Evolutionary conservation across 2,113 vertebrate species (phyloP).

Genomic region (Myxocyprinus asiaticus): DNA sequence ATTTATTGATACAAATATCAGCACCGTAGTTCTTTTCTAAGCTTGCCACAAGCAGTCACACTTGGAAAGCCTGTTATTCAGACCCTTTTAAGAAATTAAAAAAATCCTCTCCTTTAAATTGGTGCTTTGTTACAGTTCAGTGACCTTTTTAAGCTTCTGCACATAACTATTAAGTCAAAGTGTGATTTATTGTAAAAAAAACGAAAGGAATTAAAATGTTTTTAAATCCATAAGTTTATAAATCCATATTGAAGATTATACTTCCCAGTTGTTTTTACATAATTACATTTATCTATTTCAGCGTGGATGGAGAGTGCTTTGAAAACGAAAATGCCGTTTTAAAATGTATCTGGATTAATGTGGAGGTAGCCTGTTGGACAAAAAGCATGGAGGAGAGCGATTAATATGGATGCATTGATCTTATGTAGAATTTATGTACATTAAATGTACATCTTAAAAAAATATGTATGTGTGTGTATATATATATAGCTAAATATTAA

Average conservation of each 20-base stretch:
- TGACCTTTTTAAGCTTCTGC: conserved; percentile 2
- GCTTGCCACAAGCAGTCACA: conserved; percentile 50
- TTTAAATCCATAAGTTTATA: background rate
- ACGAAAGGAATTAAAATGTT: background rate
- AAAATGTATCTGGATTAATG: too few relatives aligned
- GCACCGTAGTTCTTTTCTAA: conserved; percentile 51
- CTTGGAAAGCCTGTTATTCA: conserved; percentile 38
- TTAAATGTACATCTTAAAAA: too few relatives aligned
- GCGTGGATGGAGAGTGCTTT: background rate
- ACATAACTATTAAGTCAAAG: background rate
- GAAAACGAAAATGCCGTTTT: too few relatives aligned
- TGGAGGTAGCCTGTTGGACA: too few relatives aligned
- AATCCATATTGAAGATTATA: background rate
- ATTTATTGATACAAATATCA: conserved; percentile 62
- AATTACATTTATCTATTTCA: background rate
- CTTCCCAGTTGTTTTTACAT: background rate
- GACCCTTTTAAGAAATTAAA: conserved; percentile 30
- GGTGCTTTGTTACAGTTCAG: background rate
- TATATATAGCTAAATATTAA: too few relatives aligned
- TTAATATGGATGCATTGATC: background rate
- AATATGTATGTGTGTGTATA: too few relatives aligned
- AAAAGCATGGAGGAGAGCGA: too few relatives aligned
- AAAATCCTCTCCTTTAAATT: conserved; percentile 2
- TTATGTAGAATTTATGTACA: background rate
- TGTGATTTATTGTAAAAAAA: conserved; percentile 5